Evolutionary conservation across 2,797 vertebrate species (phyloP), one percentile per base, ranked within the genome.

Genomic region (Esox lucius): DNA sequence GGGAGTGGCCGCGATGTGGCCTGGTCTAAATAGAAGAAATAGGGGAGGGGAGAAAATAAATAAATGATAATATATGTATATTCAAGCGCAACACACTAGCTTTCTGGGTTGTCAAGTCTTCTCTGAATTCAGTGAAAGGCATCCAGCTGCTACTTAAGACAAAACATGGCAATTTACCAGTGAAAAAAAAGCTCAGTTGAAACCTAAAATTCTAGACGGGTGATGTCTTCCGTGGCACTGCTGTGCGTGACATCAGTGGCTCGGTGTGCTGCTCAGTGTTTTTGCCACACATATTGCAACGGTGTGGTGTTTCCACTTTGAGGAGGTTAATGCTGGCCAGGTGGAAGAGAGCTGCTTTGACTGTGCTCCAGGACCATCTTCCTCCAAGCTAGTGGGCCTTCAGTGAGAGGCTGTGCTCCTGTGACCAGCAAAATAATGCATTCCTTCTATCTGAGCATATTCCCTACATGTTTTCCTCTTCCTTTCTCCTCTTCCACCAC

Each of bases 341-440:
- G 51, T 35, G 31, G 39, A 68, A 59, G 53, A 17, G 28, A 49
- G 28, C 53, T 49, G 42, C 68, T 42, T 62, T 48, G 46, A 68
- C 76, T 22, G n/a, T 17, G 42, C n/a, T 59, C 22, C 22, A 12
- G 56, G 9, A 9, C 22, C 56, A 4, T 42, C 48, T 65, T 65
- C 59, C 48, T 66, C 56, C n/a, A 61, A 66, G 70, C 70, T 65
- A 39, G 28, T 64, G 66, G 31, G 26, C 22, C 31, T 39, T 61
- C 65, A 65, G 8, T 15, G 22, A 13, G 71, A 67, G 68, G 28
- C 61, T 19, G n/a, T 48, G 73, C 70, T 31, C 24, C 69, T 22
- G 62, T 17, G 51, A 56, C 65, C n/a, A 72, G 35, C 12, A 64
- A n/a, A 4, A 22, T 28, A 31, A 19, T 22, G 3, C 9, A 19